Conservation (phyloP, 2,888 invertebrate genomes). For the Agriopis leucophaearia region DNA sequence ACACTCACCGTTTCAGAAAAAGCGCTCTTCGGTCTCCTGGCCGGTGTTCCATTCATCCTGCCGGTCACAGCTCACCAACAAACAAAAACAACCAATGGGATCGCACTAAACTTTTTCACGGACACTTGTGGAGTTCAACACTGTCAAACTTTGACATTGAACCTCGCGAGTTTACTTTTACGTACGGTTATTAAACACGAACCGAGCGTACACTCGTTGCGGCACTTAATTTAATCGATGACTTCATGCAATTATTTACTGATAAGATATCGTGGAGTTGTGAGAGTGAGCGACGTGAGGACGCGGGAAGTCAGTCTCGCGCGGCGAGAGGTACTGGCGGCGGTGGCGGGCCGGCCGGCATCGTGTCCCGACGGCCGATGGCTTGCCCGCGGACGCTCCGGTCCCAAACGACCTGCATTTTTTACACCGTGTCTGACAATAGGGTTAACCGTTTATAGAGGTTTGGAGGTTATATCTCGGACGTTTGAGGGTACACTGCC, state of each 20-base stretch:
- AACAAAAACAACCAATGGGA: constrained; percentile 72
- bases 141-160: constrained; percentile 45
- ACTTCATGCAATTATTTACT: constrained; percentile 81
- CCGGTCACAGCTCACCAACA: constrained; percentile 61
- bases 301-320: constrained; percentile 65
- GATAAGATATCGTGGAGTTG: constrained; percentile 79
- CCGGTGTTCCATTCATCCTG: constrained; percentile 83
- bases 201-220: constrained; percentile 43
- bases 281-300: constrained; percentile 52
- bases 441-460: constrained; percentile 58
- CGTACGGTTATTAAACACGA: constrained; percentile 47
- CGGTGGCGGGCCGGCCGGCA: constrained; percentile 47
- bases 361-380: constrained; percentile 11
- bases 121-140: constrained; percentile 76
- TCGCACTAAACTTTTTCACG: constrained; percentile 79
- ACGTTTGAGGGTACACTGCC: constrained; percentile 43
- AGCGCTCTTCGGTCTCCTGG: constrained; percentile 80
- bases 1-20: constrained; percentile 80
- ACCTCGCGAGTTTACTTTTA: constrained; percentile 34
- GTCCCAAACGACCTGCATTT: constrained; percentile 65
- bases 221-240: constrained; percentile 80
- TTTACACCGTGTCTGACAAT: constrained; percentile 69
- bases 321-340: constrained; percentile 69
- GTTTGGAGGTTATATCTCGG: constrained; percentile 79
- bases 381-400: constrained; percentile 16